Percentiles rank a stretch among this genome's conserved stretches.
These are phyloP conservation scores for Tupaia tana DNA, from an alignment of 2,113 vertebrate genomes.

Conservation along the genomic window DNA sequence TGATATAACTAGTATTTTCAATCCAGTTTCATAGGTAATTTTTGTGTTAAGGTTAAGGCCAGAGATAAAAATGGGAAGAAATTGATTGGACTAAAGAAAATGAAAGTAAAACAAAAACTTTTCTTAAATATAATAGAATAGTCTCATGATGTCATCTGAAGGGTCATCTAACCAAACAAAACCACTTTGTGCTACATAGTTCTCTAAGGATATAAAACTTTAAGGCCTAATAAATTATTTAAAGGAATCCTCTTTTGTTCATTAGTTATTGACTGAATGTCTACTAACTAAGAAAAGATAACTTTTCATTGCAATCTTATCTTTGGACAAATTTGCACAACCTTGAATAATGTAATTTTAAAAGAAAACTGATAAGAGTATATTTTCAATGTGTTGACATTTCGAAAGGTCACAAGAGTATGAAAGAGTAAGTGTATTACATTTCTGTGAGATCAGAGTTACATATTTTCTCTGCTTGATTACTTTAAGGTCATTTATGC, in stretches of 20 bases:
- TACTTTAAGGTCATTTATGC: neutral
- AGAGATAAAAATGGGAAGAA: neutral
- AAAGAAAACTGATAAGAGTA: neutral
- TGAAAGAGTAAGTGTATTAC: neutral
- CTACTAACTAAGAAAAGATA: neutral
- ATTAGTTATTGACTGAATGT: constrained; percentile 18
- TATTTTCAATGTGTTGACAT: neutral
- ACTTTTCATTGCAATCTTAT: neutral
- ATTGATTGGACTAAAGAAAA: neutral
- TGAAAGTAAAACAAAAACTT: neutral
- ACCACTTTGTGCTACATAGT: neutral
- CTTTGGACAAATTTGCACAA: neutral
- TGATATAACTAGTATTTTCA: neutral
- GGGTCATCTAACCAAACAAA: neutral
- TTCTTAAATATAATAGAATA: neutral
- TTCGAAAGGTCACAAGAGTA: neutral
- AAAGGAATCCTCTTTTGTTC: neutral
- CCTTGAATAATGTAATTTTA: neutral
- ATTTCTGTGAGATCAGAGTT: neutral
- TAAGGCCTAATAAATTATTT: constrained; percentile 1
- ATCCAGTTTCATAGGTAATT: neutral
- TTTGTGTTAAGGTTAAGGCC: neutral
- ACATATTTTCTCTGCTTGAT: neutral
- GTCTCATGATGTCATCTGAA: neutral
- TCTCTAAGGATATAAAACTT: constrained; percentile 1